Conservation (phyloP, 2,888 invertebrate genomes). For the Papilio protenor region DNA sequence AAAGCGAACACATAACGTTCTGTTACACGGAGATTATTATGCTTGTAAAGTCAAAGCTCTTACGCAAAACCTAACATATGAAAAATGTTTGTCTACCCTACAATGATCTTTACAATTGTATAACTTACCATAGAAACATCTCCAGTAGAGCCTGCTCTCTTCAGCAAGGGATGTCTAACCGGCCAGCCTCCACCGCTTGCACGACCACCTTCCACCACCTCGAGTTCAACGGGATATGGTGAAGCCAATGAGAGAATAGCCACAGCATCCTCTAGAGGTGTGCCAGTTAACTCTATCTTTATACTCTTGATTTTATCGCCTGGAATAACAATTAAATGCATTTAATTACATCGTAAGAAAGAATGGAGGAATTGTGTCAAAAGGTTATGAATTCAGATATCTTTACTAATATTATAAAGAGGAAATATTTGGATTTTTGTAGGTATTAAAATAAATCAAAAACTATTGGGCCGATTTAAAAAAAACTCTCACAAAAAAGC, state of each 20-base stretch:
- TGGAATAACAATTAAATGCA: constrained; percentile 65
- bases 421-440: too few relatives aligned
- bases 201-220: constrained; percentile 84
- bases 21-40: too few relatives aligned
- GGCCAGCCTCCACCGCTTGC: constrained; percentile 76
- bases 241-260: constrained; percentile 92
- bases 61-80: too few relatives aligned
- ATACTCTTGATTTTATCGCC: constrained; percentile 95
- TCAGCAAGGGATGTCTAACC: constrained; percentile 91
- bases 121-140: constrained; percentile 87
- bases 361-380: too few relatives aligned
- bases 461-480: too few relatives aligned
- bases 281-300: constrained; percentile 93
- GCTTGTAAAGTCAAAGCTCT: too few relatives aligned
- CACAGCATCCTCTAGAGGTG: constrained; percentile 95
- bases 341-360: not conserved
- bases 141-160: constrained; percentile 90
- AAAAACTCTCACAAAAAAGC: too few relatives aligned
- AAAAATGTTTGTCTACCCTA: too few relatives aligned
- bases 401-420: too few relatives aligned
- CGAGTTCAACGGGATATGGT: constrained; percentile 93
- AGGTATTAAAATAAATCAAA: too few relatives aligned
- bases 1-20: too few relatives aligned
- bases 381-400: too few relatives aligned
- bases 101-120: not conserved